These are phyloP conservation scores for Helleia helle DNA, from an alignment of 2,888 invertebrate genomes.

Conservation along the genomic window DNA sequence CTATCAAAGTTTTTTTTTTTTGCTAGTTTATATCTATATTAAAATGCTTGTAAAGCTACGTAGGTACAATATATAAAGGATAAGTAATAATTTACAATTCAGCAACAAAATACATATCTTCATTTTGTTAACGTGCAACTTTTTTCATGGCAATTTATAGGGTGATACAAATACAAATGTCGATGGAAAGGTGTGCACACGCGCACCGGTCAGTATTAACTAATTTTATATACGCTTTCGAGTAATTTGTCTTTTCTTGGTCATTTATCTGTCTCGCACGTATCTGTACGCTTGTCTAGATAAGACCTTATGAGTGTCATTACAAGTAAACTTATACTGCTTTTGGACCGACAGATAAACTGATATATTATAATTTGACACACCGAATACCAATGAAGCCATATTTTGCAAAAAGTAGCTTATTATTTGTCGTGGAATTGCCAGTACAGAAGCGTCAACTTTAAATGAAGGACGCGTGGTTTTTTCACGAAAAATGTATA, in stretches of 20 bases:
- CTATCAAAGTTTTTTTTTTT: too few species aligned
- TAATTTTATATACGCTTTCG: conserved; percentile 20
- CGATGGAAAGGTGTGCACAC: conserved; percentile 19
- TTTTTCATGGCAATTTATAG: conserved; percentile 9
- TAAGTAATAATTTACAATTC: too few species aligned
- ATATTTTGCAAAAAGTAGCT: not conserved
- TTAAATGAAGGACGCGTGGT: not conserved
- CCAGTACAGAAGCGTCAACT: not conserved
- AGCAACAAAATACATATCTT: not conserved
- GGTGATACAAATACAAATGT: conserved; percentile 11
- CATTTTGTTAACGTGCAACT: conserved; percentile 3
- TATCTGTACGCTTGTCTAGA: conserved; percentile 5
- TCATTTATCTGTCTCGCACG: conserved; percentile 17
- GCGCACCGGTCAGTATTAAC: conserved; percentile 18
- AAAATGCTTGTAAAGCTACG: not conserved
- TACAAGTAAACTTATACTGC: not conserved
- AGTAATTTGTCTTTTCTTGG: conserved; percentile 22
- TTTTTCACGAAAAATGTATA: not conserved
- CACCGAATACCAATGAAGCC: not conserved
- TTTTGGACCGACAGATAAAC: not conserved
- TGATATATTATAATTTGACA: not conserved
- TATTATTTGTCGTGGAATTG: not conserved
- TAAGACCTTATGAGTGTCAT: conserved; percentile 7
- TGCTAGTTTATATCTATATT: too few species aligned
- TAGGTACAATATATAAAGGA: not conserved